Base-by-base conservation (phyloP, 1,140 invertebrate species). In the Drosophila hydei region DNA sequence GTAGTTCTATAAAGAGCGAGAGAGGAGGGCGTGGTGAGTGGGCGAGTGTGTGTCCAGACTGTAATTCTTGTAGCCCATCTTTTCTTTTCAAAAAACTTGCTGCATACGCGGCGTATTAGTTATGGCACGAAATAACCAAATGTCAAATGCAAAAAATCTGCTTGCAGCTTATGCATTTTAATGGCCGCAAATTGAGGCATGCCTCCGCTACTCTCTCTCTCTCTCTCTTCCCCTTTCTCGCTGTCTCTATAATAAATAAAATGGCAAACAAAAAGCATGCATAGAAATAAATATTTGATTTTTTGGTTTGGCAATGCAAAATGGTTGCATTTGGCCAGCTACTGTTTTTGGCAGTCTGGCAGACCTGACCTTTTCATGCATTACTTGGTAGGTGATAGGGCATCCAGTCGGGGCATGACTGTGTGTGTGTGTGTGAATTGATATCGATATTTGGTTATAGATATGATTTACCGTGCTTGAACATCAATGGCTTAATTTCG, bases 121-220 rank as follows among this genome's bases (percentile, higher is more conserved):
- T 52, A 60, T 56, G 61, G 7, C 48, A 52, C 33, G 58, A 21
- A 60, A 62, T 47, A 56, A 6, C 45, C 38, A 73, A 73, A 73
- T 76, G 74, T 76, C 74, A 76, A 73, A 76, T 76, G 74, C 52
- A 76, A 76, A 84, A 76, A 75, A 87, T 64, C 59, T 72, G 67
- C 72, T 77, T 74, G 75, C 65, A 65, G 74, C 77, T 79, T 87
- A 65, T 87, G 83, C 83, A 87, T 88, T 87, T 87, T 87, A 87
- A 87, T 85, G 83, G 74, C 60, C 77, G 77, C 83, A 85, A 85
- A 81, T 81, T 81, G 80, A 81, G 77, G 77, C 38, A 52, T 4
- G 18, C 18, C 23, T 14, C 2, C 30, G 30, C 21, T 25, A 12
- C 0, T 19, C 47, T 9, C 30, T 36, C 3, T 3, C 21, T 42